These are phyloP conservation scores for Tetragnatha versicolor DNA, from an alignment of 1,140 invertebrate genomes.

Conservation along the genomic window DNA sequence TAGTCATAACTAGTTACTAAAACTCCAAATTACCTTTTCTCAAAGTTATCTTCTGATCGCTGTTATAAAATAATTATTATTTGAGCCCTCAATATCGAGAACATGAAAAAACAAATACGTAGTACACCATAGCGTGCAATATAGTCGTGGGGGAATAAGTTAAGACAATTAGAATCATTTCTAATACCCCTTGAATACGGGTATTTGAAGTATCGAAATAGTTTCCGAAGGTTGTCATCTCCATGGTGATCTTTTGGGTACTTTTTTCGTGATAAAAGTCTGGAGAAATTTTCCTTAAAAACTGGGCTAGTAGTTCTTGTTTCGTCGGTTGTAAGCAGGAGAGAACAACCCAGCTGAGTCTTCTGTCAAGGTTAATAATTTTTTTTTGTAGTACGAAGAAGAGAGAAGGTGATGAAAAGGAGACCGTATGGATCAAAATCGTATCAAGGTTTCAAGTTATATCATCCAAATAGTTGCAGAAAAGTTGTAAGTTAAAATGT, in stretches of 20 bases:
- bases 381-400: too few species aligned
- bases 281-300: neutral
- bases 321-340: neutral
- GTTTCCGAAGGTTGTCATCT: slow-evolving; percentile 1
- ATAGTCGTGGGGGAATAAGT: too few species aligned
- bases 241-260: neutral
- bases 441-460: neutral
- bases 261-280: neutral
- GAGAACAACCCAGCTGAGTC: neutral
- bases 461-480: neutral
- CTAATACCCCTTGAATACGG: too few species aligned
- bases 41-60: too few species aligned
- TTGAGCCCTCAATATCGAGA: too few species aligned
- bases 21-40: too few species aligned
- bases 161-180: too few species aligned
- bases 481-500: slow-evolving; percentile 4
- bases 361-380: neutral
- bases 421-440: neutral
- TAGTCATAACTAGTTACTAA: too few species aligned
- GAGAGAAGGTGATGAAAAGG: too few species aligned
- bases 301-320: neutral
- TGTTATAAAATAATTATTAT: too few species aligned
- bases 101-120: too few species aligned
- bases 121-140: too few species aligned
- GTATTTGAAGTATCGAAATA: neutral